Evolutionary conservation across 2,113 vertebrate genomes (phyloP), one percentile per base, ranked within the genome.

Genomic region (Sapajus apella): DNA sequence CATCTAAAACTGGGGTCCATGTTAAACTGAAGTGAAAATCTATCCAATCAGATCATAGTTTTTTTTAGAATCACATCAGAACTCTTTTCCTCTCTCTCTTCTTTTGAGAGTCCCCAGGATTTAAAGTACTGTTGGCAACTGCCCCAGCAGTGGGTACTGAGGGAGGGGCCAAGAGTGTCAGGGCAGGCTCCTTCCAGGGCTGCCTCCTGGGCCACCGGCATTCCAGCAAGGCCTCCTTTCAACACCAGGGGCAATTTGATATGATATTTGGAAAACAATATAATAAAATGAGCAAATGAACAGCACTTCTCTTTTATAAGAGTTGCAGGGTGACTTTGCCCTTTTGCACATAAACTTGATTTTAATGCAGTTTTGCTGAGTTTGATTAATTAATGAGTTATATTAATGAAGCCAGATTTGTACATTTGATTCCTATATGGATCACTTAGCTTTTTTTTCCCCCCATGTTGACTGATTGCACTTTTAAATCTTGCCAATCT

Each of bases 1-100:
- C 14, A 11, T 52, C 84, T 90, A 72, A 95, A 96, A 87, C 11
- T 9, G 55, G 18, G n/a, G 61, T 27, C 68, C 81, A 45, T 56
- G 9, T 91, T 93, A 52, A 93, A 89, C 35, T 17, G 83, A 91
- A 93, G 55, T 70, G 79, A 89, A 95, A 88, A 64, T 47, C 86
- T 88, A 58, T 8, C 30, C 73, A 80, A 45, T 17, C 0, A 21
- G 77, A 73, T 87, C 17, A 23, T 11, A 25, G 30, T 79, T 73
- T 91, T 84, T 81, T 81, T 81, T 66, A 87, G 79, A 84, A 83
- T 52, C 81, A 5, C 20, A 32, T 83, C 88, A 55, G 50, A 89
- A 35, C 11, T 35, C 72, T 35, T 66, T 35, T 32, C 27, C 32
- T 87, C 21, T 77, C n/a, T 87, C 18, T 55, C 18, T 86, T 64